Evolutionary conservation across 2,113 vertebrate genomes (phyloP), one percentile per base, ranked within the genome.

Genomic region (Lichenostomus cassidix): DNA sequence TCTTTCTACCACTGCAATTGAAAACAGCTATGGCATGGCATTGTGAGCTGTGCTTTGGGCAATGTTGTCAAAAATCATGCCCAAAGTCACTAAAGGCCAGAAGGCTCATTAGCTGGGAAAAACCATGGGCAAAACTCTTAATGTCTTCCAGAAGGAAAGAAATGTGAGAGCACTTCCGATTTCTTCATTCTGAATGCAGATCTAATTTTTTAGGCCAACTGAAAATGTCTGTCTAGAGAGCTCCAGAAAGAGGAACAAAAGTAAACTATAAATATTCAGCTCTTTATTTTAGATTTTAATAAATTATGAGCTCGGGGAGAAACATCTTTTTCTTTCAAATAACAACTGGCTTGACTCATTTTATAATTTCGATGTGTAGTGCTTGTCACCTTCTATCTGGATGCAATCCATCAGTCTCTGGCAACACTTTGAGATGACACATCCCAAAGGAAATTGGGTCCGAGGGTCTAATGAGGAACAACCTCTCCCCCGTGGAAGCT

Each of bases 231-330:
- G 58, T 83, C 81, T 91, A 27, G 77, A 92, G 81, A 90, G 46
- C 89, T 83, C 70, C 69, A 83, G 81, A 85, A 95, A 77, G 59
- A 87, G 75, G 39, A 90, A 94, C 75, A 90, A 94, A 95, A 93
- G 73, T 92, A 94, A 93, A 91, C 84, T 94, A 95, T 95, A 95
- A 96, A 97, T 95, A 97, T 91, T 89, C 95, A 83, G 78, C 75
- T 88, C 93, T 90, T 95, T 84, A 96, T 87, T 97, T 88, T 63
- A 94, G 78, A 67, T 77, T 93, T 97, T 91, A 96, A 96, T 97
- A 96, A 97, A 92, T 95, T 3, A 94, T 95, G 82, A 95, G 63
- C 82, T 86, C 71, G 63, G 78, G 55, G 89, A 92, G 68, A 90
- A 52, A 24, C 8, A 0, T 65, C 80, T 94, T 89, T 92, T 87